phyloP scores from a whole-genome alignment of 1,140 invertebrate species.

The Drosophila melanogaster region DNA sequence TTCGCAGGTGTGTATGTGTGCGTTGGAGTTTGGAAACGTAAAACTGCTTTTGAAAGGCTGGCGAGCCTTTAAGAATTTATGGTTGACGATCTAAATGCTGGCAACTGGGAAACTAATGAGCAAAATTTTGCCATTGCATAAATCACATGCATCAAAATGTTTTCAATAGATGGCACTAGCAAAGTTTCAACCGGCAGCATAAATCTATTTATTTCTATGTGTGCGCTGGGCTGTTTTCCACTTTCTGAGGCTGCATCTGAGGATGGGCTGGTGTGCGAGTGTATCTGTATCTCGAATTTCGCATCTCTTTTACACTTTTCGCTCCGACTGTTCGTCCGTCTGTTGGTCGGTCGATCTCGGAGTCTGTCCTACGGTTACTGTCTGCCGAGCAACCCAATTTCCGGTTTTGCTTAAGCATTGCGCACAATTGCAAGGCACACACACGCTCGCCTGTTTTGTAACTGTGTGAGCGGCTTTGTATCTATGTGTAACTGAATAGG shows the following conservation, averaged over 20 bases:
- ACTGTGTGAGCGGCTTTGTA: constrained; percentile 31
- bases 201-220: constrained; percentile 66
- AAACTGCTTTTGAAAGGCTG: constrained; percentile 45
- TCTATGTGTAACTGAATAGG: constrained; percentile 73
- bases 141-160: constrained; percentile 80
- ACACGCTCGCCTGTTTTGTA: constrained; percentile 14
- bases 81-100: constrained; percentile 46
- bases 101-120: constrained; percentile 78
- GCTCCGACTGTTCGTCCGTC: constrained; percentile 14
- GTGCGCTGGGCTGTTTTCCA: constrained; percentile 24
- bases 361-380: constrained; percentile 50
- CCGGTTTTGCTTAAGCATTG: constrained; percentile 80
- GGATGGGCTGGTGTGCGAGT: constrained; percentile 14
- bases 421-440: constrained; percentile 66
- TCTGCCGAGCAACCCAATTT: constrained; percentile 80
- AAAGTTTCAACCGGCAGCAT: constrained; percentile 68
- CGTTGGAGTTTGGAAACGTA: constrained; percentile 17
- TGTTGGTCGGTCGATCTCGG: constrained; percentile 38
- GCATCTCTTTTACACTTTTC: constrained; percentile 52
- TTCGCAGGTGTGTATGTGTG: constrained; percentile 23
- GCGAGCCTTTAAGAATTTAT: constrained; percentile 64
- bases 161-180: constrained; percentile 69
- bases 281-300: constrained; percentile 49
- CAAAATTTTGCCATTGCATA: constrained; percentile 74
- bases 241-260: constrained; percentile 11